A percentile compares a stretch with the other conserved stretches of the same genome.
Evolutionary conservation across 2,797 vertebrate species (phyloP).

Genomic region (Eutrigla gurnardus): DNA sequence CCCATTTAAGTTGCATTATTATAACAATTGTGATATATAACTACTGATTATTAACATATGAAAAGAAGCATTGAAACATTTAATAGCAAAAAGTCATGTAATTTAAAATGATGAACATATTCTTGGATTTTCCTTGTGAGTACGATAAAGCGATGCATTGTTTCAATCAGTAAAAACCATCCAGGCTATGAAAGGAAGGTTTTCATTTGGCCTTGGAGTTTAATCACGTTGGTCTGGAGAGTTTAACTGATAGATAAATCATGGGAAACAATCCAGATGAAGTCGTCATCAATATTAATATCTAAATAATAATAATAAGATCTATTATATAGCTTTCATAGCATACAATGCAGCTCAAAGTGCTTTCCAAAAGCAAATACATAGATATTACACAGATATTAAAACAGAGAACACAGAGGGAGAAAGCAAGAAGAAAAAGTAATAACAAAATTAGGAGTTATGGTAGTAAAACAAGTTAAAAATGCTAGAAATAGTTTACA

Average conservation of each 20-base stretch:
- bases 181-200: too few relatives aligned
- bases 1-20: neutral
- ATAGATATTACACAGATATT: too few relatives aligned
- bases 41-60: neutral
- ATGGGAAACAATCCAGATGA: neutral
- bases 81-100: neutral
- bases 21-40: neutral
- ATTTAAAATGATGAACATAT: neutral
- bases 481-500: too few relatives aligned
- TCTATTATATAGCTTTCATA: too few relatives aligned
- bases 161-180: too few relatives aligned
- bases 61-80: neutral
- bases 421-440: too few relatives aligned
- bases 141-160: neutral
- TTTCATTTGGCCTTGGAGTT: constrained; percentile 7
- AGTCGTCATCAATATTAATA: neutral
- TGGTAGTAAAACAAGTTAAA: too few relatives aligned
- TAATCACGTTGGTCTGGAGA: neutral
- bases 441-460: too few relatives aligned
- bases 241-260: neutral
- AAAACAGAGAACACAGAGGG: too few relatives aligned
- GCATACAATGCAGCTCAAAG: too few relatives aligned
- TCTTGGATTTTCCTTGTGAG: neutral
- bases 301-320: neutral
- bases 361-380: too few relatives aligned